phyloP scores from a whole-genome alignment of 2,113 vertebrate genomes.

The Tympanuchus pallidicinctus region DNA sequence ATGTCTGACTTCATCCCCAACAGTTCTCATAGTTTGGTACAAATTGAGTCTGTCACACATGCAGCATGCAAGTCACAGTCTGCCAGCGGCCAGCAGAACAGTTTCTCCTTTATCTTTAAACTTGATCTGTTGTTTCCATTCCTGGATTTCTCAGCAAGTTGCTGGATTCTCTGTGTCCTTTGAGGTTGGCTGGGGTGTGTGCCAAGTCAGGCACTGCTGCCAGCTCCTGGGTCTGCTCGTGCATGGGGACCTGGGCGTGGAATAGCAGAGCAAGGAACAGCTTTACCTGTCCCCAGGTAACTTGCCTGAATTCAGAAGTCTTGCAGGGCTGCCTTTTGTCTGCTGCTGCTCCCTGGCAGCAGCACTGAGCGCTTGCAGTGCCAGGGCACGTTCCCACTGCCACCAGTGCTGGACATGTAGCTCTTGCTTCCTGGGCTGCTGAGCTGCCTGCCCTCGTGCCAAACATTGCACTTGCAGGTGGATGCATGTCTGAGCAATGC shows the following conservation, averaged over 20 bases:
- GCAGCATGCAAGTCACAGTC: not conserved
- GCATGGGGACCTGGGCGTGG: not conserved
- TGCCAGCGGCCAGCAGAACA: not conserved
- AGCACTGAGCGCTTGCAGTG: fast-evolving
- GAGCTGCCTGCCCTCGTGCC: not conserved
- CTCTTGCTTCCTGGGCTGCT: not conserved
- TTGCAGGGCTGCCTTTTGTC: not conserved
- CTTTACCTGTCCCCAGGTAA: too few species aligned
- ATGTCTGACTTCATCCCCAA: not conserved
- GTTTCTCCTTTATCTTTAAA: not conserved
- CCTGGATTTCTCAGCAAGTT: fast-evolving
- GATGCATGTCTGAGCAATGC: not conserved
- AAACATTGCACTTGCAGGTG: not conserved
- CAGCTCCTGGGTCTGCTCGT: not conserved
- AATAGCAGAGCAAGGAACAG: not conserved
- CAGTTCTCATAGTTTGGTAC: not conserved
- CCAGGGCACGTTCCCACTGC: not conserved
- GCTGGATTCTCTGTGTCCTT: not conserved
- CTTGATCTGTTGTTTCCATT: not conserved
- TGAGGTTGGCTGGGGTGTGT: not conserved
- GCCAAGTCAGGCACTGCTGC: not conserved
- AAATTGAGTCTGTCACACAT: not conserved
- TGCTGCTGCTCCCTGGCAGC: not conserved
- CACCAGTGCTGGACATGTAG: not conserved
- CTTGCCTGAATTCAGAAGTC: not conserved